Evolutionary conservation across 2,113 vertebrate species (phyloP).

Genomic region (Indri indri): DNA sequence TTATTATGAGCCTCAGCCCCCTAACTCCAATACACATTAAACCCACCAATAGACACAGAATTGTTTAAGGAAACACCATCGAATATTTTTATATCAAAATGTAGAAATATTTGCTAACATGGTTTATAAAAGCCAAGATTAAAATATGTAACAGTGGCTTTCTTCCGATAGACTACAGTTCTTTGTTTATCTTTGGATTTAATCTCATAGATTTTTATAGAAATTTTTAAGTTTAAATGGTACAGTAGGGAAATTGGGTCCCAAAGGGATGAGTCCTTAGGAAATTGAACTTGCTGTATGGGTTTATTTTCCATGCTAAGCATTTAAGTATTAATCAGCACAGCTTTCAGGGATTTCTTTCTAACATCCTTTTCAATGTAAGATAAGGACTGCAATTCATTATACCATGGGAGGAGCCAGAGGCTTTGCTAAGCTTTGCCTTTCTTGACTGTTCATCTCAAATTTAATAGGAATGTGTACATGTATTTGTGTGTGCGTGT

Average conservation of each 20-base stretch:
- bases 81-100: neutral
- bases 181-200: neutral
- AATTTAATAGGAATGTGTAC: neutral
- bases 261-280: neutral
- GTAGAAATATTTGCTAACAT: neutral
- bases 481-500: neutral
- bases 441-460: neutral
- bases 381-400: conserved; percentile 51
- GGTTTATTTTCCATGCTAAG: conserved; percentile 54
- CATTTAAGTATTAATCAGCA: conserved; percentile 69
- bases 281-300: conserved; percentile 14
- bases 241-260: neutral
- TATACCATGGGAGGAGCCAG: conserved; percentile 59
- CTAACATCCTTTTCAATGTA: conserved; percentile 72
- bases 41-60: neutral
- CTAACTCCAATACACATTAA: neutral
- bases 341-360: conserved; percentile 76
- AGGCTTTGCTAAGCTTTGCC: conserved; percentile 51
- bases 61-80: neutral
- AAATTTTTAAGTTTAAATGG: neutral
- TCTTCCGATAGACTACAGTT: neutral
- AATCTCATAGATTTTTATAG: neutral
- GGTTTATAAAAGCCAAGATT: neutral
- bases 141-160: neutral
- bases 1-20: neutral